These are phyloP conservation scores for Rhodeus uyekii DNA, from an alignment of 2,797 vertebrate species.

Conservation along the genomic window DNA sequence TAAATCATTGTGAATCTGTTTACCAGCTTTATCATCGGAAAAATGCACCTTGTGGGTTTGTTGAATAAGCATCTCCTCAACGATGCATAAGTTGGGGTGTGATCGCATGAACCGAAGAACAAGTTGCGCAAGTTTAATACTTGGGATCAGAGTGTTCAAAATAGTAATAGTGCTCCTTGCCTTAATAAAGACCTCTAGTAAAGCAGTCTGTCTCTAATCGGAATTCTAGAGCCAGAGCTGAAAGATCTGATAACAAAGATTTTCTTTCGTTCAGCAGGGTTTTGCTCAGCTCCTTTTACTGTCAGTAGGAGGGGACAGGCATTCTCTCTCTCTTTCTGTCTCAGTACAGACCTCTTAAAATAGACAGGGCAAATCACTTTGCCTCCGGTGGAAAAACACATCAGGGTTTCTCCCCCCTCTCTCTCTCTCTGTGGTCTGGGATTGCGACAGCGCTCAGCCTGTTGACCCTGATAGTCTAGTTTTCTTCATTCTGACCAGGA, in stretches of 20 bases:
- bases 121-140: not conserved
- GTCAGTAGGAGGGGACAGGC: constrained; percentile 31
- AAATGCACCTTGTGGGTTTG: not conserved
- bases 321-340: constrained; percentile 33
- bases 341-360: constrained; percentile 69
- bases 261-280: not conserved
- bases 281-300: constrained; percentile 10
- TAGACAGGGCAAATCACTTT: constrained; percentile 66
- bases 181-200: not conserved
- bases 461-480: constrained; percentile 48
- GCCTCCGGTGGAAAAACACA: constrained; percentile 64
- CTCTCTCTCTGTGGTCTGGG: constrained; percentile 36
- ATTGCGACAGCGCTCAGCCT: constrained; percentile 68
- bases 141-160: not conserved
- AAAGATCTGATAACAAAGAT: constrained; percentile 11
- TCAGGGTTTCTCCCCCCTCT: constrained; percentile 15
- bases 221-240: not conserved
- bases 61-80: not conserved
- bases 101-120: not conserved
- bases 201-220: not conserved
- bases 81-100: not conserved
- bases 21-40: not conserved
- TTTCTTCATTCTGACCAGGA: constrained; percentile 32
- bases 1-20: not conserved
- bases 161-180: not conserved